A percentile compares a stretch with the other conserved stretches of the same genome.
These are phyloP conservation scores for Pseudocheirus occidentalis DNA, from an alignment of 2,797 vertebrate genomes.

Conservation along the genomic window DNA sequence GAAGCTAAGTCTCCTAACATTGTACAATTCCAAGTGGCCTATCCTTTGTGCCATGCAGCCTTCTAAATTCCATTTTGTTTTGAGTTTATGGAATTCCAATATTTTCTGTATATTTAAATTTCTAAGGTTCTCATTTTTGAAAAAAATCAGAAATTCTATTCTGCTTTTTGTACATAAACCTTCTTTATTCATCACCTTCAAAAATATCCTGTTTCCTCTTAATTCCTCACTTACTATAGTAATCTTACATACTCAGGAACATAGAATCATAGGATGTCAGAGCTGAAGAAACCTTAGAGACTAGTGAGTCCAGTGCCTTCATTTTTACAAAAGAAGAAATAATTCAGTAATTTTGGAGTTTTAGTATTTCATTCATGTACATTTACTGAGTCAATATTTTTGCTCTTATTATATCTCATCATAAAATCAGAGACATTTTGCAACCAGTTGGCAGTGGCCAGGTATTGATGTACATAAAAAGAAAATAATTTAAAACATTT, in stretches of 20 bases:
- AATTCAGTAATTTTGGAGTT: neutral
- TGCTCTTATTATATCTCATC: neutral
- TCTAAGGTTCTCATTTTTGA: neutral
- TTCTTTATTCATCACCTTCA: neutral
- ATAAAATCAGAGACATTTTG: too few relatives aligned
- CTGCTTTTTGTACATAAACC: too few relatives aligned
- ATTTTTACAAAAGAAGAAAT: neutral
- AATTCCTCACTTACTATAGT: neutral
- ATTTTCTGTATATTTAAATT: neutral
- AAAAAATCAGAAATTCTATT: neutral
- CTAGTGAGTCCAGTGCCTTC: neutral
- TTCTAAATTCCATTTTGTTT: neutral
- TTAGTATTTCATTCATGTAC: neutral
- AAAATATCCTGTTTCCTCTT: neutral
- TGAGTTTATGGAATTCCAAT: neutral
- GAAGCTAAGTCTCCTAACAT: neutral
- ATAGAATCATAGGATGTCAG: neutral
- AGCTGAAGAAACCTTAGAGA: neutral
- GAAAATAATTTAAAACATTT: slow-evolving; percentile 23
- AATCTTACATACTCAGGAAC: neutral
- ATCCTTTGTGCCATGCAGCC: neutral
- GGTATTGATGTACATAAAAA: neutral
- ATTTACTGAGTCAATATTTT: neutral
- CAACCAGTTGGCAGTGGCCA: neutral
- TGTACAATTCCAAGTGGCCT: neutral